Base-by-base conservation (phyloP, 2,888 invertebrate species). In the Cistogaster globosa region DNA sequence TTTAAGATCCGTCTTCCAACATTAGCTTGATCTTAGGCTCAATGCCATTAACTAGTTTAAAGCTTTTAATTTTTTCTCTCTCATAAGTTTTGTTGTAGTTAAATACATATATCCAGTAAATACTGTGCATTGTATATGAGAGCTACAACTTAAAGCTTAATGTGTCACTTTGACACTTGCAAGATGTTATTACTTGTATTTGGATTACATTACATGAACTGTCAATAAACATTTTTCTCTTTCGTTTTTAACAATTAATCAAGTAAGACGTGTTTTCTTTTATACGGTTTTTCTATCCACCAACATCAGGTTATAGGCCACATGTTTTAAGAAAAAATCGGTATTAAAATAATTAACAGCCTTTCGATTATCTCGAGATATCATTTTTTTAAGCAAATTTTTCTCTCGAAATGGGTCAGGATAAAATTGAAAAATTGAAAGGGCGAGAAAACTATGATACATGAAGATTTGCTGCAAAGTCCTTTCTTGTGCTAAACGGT, bases 381-480 rank as follows among this genome's bases (percentile, higher is more conserved):
- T 60, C n/a, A 60, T 36, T 60, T 60, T 36, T 14, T 36, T 36
- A n/a, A 60, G 32, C n/a, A 16, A 60, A 18, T 32, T 60, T 60
- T 60, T 60, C 36, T n/a, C 8, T 60, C 60, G 60, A 60, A 60
- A 60, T 60, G 60, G 60, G 60, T 60, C 36, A 60, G 32, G 60
- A 60, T 60, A 38, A 60, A 60, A 60, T 60, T 60, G 36, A 60
- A 60, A 60, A 60, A 60, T 63, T 72, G 38, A 78, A 69, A 38
- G 78, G 78, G 18, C 48, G 69, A 60, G 69, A 78, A 36, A 78
- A 69, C 53, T 79, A 72, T 63, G 63, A 79, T 65, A 51, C 58
- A n/a, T 79, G 79, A 72, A 79, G 65, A 63, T 79, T 79, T 63
- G 65, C 79, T 51, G 79, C 79, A 71, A 79, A 72, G 57, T 79